phyloP scores from a whole-genome alignment of 2,113 vertebrate species.

The Pleuronectes platessa region DNA sequence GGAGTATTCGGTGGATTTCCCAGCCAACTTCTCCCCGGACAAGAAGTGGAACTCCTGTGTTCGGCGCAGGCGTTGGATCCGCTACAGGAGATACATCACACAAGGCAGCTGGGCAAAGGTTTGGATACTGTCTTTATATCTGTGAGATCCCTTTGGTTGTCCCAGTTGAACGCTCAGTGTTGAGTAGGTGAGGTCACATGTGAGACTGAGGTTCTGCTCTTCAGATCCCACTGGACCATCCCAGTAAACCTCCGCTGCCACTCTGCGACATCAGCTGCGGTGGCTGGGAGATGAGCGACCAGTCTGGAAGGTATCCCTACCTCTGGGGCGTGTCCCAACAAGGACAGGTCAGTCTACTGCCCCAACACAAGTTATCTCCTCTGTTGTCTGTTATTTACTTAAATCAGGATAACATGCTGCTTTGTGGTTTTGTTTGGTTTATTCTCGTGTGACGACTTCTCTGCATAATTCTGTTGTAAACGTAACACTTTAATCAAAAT shows the following conservation, averaged over 20 bases:
- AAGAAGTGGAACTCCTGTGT: slow-evolving; percentile 98
- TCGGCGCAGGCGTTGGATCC: slow-evolving; percentile 93
- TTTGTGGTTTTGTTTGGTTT: background rate
- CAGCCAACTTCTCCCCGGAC: slow-evolving; percentile 91
- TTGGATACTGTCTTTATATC: background rate
- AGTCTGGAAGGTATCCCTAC: slow-evolving; percentile 87
- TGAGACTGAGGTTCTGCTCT: slow-evolving; percentile 22
- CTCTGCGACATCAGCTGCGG: slow-evolving; percentile 94
- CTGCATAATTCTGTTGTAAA: too few relatives aligned
- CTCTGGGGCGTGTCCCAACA: slow-evolving; percentile 95
- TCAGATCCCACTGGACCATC: slow-evolving; percentile 79
- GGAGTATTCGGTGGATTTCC: slow-evolving; percentile 96
- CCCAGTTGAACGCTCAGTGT: background rate
- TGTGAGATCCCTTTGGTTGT: background rate
- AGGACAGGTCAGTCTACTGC: slow-evolving; percentile 86
- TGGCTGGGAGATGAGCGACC: slow-evolving; percentile 93
- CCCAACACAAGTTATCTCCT: background rate
- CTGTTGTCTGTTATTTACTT: background rate
- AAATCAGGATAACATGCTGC: too few relatives aligned
- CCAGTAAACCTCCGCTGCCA: slow-evolving; percentile 83
- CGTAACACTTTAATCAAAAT: background rate
- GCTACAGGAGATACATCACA: slow-evolving; percentile 93
- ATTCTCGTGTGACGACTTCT: background rate
- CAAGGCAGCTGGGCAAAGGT: slow-evolving; percentile 93
- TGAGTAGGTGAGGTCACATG: background rate